Conservation (phyloP, 1,140 invertebrate genomes). For the Anastrepha obliqua region DNA sequence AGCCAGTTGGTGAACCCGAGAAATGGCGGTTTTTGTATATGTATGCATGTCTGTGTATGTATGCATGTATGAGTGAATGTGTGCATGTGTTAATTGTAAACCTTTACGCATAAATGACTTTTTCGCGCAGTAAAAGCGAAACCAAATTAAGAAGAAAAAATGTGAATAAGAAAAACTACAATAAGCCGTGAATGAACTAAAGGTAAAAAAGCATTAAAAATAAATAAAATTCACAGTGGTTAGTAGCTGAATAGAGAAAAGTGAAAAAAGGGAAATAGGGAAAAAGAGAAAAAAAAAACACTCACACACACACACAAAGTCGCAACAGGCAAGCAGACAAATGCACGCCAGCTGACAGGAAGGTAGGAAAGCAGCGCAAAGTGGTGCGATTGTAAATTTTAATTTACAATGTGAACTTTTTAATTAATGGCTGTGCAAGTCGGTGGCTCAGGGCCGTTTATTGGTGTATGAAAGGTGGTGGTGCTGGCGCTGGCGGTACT, state of each 20-base stretch:
- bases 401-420: constrained; percentile 47
- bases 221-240: neutral
- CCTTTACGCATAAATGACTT: constrained; percentile 15
- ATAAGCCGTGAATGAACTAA: constrained; percentile 14
- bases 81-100: no score
- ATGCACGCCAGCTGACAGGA: constrained; percentile 10
- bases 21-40: no score
- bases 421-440: constrained; percentile 13
- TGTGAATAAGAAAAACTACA: neutral
- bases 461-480: neutral
- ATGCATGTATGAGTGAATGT: neutral
- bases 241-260: constrained; percentile 7
- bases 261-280: neutral
- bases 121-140: neutral
- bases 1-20: no score
- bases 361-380: constrained; percentile 28
- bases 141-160: neutral
- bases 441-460: neutral
- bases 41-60: neutral
- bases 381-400: constrained; percentile 47
- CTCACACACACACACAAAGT: neutral
- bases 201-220: neutral
- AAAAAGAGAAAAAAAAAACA: neutral
- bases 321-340: constrained; percentile 22
- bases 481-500: neutral